Evolutionary conservation across 2,797 vertebrate genomes (phyloP), one percentile per base, ranked within the genome.

Genomic region (Varecia variegata): DNA sequence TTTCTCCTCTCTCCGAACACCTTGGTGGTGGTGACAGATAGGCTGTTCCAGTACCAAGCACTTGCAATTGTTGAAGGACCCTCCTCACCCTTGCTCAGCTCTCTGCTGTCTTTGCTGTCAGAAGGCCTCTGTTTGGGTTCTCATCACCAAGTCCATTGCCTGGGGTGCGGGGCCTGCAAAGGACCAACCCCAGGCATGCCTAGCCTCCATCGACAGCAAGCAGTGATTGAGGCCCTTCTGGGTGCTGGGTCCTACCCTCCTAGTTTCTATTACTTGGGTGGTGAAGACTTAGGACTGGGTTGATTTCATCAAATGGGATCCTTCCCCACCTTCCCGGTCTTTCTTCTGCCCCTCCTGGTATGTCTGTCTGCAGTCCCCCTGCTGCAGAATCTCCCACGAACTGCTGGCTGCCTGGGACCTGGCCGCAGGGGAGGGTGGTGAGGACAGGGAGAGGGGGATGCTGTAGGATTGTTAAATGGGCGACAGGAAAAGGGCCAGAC

Each of bases 121-220:
- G 67, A 92, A 88, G 86, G 65, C 76, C 67, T 92, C 56, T 43
- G 25, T 60, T 87, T 32, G 77, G 18, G n/a, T 86, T 96, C 56
- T 54, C 80, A 47, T 68, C 32, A 35, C n/a, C 47, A 45, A 20
- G 43, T 23, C 43, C 58, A 30, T 54, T 50, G 21, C 74, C 27
- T 70, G 35, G 60, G 20, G 30, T 71, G 40, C n/a, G 3, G 6
- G 38, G 2, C 38, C 60, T 32, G 25, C 32, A 12, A 87, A 68
- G 52, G 74, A 15, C 60, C 60, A 65, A 65, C 30, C 43, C n/a
- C 38, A 88, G 80, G 71, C 15, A 8, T 62, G n/a, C n/a, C 23
- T 50, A 32, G 12, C 30, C 47, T 89, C 70, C 35, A 3, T 11
- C 13, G 7, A 43, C 38, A n/a, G 7, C 20, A 79, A 77, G 30